These are phyloP conservation scores for Bombus superbus DNA, from an alignment of 1,140 invertebrate species.

Conservation along the genomic window DNA sequence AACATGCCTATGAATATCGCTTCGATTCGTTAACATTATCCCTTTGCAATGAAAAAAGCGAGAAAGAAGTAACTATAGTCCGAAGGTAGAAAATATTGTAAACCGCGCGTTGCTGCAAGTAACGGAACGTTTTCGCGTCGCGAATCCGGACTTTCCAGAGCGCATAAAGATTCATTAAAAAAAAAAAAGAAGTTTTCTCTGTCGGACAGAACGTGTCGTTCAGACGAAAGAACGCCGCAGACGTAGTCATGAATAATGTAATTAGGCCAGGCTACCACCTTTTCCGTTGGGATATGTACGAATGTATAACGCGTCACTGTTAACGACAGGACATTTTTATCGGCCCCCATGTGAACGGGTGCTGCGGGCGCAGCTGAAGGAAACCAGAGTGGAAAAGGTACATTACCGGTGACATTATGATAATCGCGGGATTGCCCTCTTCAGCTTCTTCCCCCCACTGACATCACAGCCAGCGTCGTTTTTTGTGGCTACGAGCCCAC, in stretches of 20 bases:
- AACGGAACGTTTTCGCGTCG: no score
- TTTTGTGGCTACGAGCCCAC: conserved; percentile 11
- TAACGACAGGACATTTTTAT: conserved; percentile 76
- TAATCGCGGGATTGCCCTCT: conserved; percentile 48
- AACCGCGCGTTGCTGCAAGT: not conserved
- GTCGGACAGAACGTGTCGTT: not conserved
- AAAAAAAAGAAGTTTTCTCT: not conserved
- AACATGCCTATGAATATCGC: no score
- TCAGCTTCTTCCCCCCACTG: conserved; percentile 1
- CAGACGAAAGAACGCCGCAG: conserved; percentile 12
- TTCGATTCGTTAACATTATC: no score
- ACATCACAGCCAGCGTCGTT: not conserved
- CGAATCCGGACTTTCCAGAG: not conserved
- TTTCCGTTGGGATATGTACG: conserved; percentile 62
- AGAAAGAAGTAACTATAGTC: not conserved
- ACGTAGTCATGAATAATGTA: conserved; percentile 74
- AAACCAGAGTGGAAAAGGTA: conserved; percentile 70
- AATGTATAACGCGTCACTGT: conserved; percentile 58
- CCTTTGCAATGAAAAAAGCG: not conserved
- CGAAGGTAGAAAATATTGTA: not conserved
- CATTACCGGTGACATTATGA: conserved; percentile 63
- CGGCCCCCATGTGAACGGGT: conserved; percentile 63
- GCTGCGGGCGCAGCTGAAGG: conserved; percentile 81
- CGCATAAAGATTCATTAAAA: conserved; percentile 8
- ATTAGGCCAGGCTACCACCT: conserved; percentile 62